Evolutionary conservation across 2,113 vertebrate species (phyloP), one percentile per base, ranked within the genome.

Genomic region (Rhadina sibilatrix): DNA sequence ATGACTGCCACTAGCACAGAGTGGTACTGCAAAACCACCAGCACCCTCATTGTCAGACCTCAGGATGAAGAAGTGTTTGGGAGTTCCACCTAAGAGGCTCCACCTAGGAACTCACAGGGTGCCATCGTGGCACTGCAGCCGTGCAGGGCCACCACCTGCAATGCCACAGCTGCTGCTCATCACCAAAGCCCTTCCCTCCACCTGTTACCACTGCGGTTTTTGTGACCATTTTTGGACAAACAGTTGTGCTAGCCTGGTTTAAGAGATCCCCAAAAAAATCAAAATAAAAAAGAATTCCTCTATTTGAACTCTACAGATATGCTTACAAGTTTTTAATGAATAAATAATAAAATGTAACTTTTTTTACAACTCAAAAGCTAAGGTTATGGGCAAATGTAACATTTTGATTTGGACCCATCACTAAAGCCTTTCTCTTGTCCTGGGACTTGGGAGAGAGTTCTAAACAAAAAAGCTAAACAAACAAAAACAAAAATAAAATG

Each of bases 21-120:
- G 24, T 5, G 5, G 4, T 15, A 16, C 64, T 46, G 38, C 31
- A 77, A 76, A 86, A 52, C 6, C 37, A 72, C 10, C 0, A 0
- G 7, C 0, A 0, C 12, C 5, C 21, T 2, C 0, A 1, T 16
- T 50, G 30, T 12, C 44, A 59, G 19, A 53, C 17, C 8, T 63
- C 44, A 38, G 35, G 16, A 21, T 52, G 56, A 44, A 78, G 18
- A 37, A 50, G 30, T 10, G 7, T 80, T 47, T 54, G 5, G 10
- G 52, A 74, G 6, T 11, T 77, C 33, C 40, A 68, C 28, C 5
- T 22, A 49, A 61, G 35, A 84, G 35, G 24, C 23, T 54, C 42
- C 60, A 77, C 6, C 12, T 10, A 31, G 40, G 54, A 89, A 60
- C 15, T 22, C 10, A 3, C 10, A 77, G 24, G 15, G 14, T 69